Evolutionary conservation across 2,113 vertebrate genomes (phyloP).

Genomic region (Dolichallabes microphthalmus): DNA sequence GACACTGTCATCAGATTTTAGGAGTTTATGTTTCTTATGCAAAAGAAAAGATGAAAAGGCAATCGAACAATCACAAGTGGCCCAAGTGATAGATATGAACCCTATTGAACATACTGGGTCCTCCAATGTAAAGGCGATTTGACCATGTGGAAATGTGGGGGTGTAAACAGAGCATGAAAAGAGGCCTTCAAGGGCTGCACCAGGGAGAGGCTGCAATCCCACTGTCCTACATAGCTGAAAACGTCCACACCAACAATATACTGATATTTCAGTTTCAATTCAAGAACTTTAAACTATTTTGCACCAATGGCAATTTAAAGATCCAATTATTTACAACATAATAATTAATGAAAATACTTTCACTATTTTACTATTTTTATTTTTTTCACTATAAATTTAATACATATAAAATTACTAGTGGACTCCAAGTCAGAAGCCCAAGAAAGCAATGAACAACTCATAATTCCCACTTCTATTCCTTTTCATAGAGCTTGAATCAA

Average conservation of each 20-base stretch:
- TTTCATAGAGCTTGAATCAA: constrained; percentile 15
- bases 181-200: constrained; percentile 64
- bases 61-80: constrained; percentile 70
- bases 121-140: constrained; percentile 61
- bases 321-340: neutral
- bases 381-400: too few species aligned
- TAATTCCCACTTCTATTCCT: neutral
- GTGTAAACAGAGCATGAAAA: constrained; percentile 35
- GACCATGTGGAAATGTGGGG: constrained; percentile 63
- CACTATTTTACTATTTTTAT: too few species aligned
- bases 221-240: constrained; percentile 79
- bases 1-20: constrained; percentile 18
- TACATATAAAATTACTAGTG: neutral
- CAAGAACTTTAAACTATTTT: constrained; percentile 13
- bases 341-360: neutral
- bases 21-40: constrained; percentile 63
- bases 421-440: neutral
- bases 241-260: constrained; percentile 62
- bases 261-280: neutral
- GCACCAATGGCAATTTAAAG: neutral
- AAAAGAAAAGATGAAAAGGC: constrained; percentile 79
- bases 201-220: constrained; percentile 80
- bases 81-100: constrained; percentile 80
- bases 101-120: constrained; percentile 80
- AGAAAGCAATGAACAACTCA: constrained; percentile 7